A percentile compares a stretch with the other conserved stretches of the same genome.
phyloP scores from a whole-genome alignment of 2,113 vertebrate genomes.

The Pterocles orientalis region DNA sequence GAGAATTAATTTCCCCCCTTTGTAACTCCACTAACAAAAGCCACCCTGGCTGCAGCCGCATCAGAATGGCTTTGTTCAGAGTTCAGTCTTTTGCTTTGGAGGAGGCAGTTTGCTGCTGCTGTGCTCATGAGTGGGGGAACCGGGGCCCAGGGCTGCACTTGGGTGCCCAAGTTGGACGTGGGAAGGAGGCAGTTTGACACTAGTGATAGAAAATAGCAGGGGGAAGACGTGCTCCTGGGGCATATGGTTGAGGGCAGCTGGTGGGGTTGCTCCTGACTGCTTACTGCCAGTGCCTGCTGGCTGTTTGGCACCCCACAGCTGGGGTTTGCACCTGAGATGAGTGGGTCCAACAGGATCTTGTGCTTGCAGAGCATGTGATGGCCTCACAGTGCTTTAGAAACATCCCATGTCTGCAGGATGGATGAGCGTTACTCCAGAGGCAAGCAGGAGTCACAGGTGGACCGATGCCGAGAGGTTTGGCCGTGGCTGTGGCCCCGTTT shows the following conservation, averaged over 20 bases:
- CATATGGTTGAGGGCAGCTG: rapidly evolving
- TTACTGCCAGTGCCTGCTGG: not conserved
- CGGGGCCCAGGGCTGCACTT: not conserved
- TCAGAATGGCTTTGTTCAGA: not conserved
- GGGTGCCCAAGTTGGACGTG: not conserved
- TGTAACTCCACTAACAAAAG: not conserved
- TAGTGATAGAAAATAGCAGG: rapidly evolving
- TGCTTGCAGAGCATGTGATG: not conserved
- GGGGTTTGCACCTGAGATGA: not conserved
- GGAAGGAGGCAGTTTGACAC: not conserved
- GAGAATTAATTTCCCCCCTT: not conserved
- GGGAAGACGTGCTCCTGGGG: not conserved
- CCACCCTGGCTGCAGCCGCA: not conserved
- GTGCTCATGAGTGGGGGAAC: not conserved
- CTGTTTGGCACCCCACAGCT: rapidly evolving
- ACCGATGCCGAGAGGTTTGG: not conserved
- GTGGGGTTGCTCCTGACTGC: not conserved
- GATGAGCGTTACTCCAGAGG: rapidly evolving
- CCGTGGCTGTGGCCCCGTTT: rapidly evolving
- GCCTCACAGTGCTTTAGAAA: not conserved
- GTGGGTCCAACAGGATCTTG: not conserved
- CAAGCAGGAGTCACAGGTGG: not conserved
- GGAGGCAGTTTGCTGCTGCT: not conserved
- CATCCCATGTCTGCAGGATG: rapidly evolving
- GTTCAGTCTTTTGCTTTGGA: not conserved